phyloP scores from a whole-genome alignment of 2,797 vertebrate species.

The Micrastur ruficollis region DNA sequence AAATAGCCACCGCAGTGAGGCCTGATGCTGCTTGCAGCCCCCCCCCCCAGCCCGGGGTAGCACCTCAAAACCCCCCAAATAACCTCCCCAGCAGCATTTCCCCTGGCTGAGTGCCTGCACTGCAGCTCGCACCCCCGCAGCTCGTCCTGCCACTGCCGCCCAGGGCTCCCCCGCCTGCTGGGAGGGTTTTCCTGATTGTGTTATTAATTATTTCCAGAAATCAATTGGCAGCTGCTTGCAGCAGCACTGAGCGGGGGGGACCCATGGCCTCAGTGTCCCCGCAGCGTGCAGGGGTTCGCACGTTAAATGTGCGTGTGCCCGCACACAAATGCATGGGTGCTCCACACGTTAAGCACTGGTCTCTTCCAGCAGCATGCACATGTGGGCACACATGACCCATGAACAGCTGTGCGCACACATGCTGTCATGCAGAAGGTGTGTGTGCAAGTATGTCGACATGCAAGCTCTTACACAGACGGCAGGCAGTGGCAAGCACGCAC shows the following conservation, averaged over 20 bases:
- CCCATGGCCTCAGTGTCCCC: background rate
- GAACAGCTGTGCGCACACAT: background rate
- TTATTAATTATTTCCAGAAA: background rate
- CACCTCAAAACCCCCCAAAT: rapidly evolving
- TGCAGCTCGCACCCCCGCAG: too few relatives aligned
- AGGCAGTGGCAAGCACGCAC: background rate
- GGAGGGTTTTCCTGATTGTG: background rate
- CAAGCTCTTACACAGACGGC: background rate
- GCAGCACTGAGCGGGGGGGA: background rate
- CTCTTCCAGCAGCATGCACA: background rate
- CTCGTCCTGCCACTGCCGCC: background rate
- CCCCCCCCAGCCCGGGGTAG: background rate
- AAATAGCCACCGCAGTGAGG: background rate
- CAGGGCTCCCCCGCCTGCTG: background rate
- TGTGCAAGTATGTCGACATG: background rate
- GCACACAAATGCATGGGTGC: rapidly evolving
- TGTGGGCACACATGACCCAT: rapidly evolving
- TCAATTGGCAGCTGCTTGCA: background rate
- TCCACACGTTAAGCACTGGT: rapidly evolving
- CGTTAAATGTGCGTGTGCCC: background rate
- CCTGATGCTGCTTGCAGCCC: background rate
- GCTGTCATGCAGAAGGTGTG: rapidly evolving
- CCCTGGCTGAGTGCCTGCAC: rapidly evolving
- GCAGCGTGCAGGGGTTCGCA: rapidly evolving
- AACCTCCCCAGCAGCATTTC: background rate